These are phyloP conservation scores for Drosophila multiciliata DNA, from an alignment of 2,888 invertebrate genomes.

Conservation along the genomic window DNA sequence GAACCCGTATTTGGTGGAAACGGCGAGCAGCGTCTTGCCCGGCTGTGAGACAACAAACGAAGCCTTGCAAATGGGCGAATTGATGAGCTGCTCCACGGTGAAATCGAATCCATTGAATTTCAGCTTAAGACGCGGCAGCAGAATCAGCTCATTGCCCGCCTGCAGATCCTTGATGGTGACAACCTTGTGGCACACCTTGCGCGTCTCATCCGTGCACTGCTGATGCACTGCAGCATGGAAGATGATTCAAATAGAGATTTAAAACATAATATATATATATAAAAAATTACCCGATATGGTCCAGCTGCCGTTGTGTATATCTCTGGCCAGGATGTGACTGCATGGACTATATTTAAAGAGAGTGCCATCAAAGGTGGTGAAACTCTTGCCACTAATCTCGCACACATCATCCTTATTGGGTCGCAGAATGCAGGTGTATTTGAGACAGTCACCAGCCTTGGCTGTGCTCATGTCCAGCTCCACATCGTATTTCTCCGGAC, in stretches of 20 bases:
- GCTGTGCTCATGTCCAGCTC: constrained; percentile 85
- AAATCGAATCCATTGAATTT: constrained; percentile 89
- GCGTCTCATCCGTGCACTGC: constrained; percentile 81
- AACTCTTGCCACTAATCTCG: constrained; percentile 89
- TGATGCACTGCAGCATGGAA: constrained; percentile 86
- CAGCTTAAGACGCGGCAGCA: constrained; percentile 88
- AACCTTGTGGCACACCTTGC: constrained; percentile 87
- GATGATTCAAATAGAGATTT: constrained; percentile 72
- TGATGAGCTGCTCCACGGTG: constrained; percentile 82
- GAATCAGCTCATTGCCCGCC: constrained; percentile 86
- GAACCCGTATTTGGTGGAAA: constrained; percentile 90
- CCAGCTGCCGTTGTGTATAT: constrained; percentile 89
- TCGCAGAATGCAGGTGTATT: constrained; percentile 88
- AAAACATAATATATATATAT: not conserved
- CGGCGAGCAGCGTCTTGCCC: constrained; percentile 89
- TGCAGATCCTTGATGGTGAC: constrained; percentile 87
- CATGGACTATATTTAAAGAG: constrained; percentile 93
- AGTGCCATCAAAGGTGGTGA: constrained; percentile 92
- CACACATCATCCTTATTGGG: constrained; percentile 87
- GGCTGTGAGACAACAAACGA: constrained; percentile 89
- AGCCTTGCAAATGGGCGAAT: constrained; percentile 82
- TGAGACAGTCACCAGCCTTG: constrained; percentile 85
- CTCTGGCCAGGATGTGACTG: constrained; percentile 91
- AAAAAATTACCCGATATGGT: constrained; percentile 87
- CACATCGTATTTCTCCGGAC: constrained; percentile 88